These are phyloP conservation scores for Sycophila texana DNA, from an alignment of 2,888 invertebrate species.

Conservation along the genomic window DNA sequence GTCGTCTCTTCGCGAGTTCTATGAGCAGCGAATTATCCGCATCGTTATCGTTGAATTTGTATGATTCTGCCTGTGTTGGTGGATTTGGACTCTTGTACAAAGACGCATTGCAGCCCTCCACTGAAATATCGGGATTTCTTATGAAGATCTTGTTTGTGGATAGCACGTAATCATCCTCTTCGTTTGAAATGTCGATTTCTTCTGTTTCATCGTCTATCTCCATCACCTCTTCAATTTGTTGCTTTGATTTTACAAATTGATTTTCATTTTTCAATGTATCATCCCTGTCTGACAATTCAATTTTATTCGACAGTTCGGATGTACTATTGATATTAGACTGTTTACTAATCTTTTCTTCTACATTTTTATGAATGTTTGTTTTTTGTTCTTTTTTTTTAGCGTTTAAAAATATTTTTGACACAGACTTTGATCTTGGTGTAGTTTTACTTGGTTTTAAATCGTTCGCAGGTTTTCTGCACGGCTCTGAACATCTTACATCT, in stretches of 20 bases:
- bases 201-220: not conserved
- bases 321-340: not conserved
- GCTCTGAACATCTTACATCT: constrained; percentile 52
- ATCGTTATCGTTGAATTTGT: constrained; percentile 2
- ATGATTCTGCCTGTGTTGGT: not conserved
- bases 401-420: constrained; percentile 9
- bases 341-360: not conserved
- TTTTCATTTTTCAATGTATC: constrained; percentile 1
- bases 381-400: not conserved
- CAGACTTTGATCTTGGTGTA: constrained; percentile 52
- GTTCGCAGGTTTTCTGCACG: constrained; percentile 45
- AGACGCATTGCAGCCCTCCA: not conserved
- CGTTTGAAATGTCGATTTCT: not conserved
- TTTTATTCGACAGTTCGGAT: not conserved
- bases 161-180: constrained; percentile 14
- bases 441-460: constrained; percentile 28
- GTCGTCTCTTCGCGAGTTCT: constrained; percentile 67
- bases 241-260: not conserved
- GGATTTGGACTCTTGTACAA: constrained; percentile 2
- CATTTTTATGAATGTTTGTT: not conserved
- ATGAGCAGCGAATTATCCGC: constrained; percentile 58
- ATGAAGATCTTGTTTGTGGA: not conserved
- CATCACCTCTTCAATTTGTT: not conserved
- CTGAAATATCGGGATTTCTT: not conserved
- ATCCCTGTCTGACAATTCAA: not conserved